Conservation (phyloP, 2,797 vertebrate species). For the Ctenopoma kingsleyae region DNA sequence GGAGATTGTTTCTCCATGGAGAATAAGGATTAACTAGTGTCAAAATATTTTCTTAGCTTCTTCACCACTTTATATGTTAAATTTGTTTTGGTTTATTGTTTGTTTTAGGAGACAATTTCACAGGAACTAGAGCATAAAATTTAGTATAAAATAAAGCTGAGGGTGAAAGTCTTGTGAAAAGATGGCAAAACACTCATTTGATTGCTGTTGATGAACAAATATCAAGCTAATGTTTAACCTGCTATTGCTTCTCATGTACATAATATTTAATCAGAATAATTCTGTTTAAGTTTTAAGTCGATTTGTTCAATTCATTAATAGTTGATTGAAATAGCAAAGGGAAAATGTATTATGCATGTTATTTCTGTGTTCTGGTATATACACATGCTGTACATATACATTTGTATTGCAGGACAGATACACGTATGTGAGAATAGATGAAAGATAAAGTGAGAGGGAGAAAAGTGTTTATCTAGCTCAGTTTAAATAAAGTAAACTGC, state of each 20-base stretch:
- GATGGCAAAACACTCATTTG: constrained; percentile 11
- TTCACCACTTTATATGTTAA: constrained; percentile 56
- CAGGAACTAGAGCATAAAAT: constrained; percentile 51
- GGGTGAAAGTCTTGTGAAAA: constrained; percentile 38
- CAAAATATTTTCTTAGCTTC: constrained; percentile 57
- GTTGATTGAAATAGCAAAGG: neutral
- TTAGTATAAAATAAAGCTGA: constrained; percentile 43
- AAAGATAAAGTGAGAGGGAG: constrained; percentile 17
- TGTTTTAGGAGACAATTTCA: constrained; percentile 73
- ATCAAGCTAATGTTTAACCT: neutral
- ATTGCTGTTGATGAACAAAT: constrained; percentile 9
- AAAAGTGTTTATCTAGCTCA: constrained; percentile 53
- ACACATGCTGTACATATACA: neutral
- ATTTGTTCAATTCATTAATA: neutral
- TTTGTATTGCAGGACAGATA: constrained; percentile 6
- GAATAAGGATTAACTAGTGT: constrained; percentile 73
- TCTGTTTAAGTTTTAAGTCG: neutral
- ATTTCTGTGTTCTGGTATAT: neutral
- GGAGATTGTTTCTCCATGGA: constrained; percentile 73
- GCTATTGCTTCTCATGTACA: neutral
- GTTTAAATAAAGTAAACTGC: constrained; percentile 68
- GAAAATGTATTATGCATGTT: neutral
- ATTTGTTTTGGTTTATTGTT: constrained; percentile 75
- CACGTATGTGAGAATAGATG: neutral
- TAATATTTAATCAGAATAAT: neutral